These are phyloP conservation scores for Rhadina sibilatrix DNA, from an alignment of 2,113 vertebrate genomes.

Conservation along the genomic window DNA sequence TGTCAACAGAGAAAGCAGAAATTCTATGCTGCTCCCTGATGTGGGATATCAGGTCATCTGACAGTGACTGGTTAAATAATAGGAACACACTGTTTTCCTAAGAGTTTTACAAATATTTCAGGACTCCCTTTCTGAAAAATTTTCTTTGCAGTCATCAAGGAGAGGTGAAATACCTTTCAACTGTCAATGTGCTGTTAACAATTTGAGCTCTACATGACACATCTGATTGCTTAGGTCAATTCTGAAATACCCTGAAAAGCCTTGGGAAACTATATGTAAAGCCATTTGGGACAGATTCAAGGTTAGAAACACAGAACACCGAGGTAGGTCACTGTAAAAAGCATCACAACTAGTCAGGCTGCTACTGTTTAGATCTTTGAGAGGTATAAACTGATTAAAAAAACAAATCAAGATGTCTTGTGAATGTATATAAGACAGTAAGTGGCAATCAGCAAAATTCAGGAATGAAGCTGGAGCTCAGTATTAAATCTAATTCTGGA, in stretches of 20 bases:
- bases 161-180: slow-evolving; percentile 3
- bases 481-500: neutral
- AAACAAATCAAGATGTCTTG: neutral
- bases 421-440: neutral
- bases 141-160: neutral
- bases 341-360: neutral
- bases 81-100: neutral
- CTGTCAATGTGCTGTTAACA: neutral
- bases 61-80: slow-evolving; percentile 1
- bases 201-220: neutral
- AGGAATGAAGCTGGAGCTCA: neutral
- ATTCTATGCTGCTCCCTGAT: neutral
- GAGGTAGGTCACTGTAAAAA: neutral
- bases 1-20: slow-evolving; percentile 13
- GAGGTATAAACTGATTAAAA: neutral
- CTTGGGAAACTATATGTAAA: slow-evolving; percentile 41
- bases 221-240: slow-evolving; percentile 34
- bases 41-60: neutral
- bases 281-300: slow-evolving; percentile 50
- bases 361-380: neutral
- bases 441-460: neutral
- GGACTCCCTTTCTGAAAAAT: neutral
- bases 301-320: slow-evolving; percentile 42
- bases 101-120: neutral
- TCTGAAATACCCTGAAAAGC: slow-evolving; percentile 57